Conservation (phyloP, 2,797 vertebrate genomes). For the Propithecus deckenii region DNA sequence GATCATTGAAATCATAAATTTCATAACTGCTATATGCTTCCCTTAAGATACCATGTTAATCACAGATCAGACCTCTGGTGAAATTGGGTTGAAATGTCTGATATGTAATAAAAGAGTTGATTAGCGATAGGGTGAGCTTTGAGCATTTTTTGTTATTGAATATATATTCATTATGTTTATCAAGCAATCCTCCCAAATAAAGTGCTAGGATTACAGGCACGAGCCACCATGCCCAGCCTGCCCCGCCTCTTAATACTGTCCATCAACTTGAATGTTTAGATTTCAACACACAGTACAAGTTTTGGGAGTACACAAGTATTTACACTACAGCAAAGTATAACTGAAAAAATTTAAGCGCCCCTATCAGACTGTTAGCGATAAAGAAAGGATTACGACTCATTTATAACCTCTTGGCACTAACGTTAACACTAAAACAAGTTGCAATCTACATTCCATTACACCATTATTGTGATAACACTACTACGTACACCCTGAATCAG, state of each 20-base stretch:
- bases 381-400: not conserved
- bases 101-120: not conserved
- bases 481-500: not conserved
- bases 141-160: slow-evolving; percentile 20
- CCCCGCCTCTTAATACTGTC: not conserved
- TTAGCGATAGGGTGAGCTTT: not conserved
- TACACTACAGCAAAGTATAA: not conserved
- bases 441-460: not conserved
- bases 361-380: not conserved
- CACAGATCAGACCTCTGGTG: not conserved
- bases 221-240: no score
- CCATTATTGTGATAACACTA: not conserved
- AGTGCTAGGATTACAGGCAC: no score
- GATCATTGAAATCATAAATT: not conserved
- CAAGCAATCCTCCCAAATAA: no score
- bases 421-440: slow-evolving; percentile 7
- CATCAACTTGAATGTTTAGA: not conserved
- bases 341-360: not conserved
- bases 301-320: not conserved
- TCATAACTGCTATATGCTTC: not conserved
- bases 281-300: not conserved
- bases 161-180: not conserved
- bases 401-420: not conserved
- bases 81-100: not conserved
- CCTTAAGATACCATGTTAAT: not conserved